Evolutionary conservation across 1,140 invertebrate species (phyloP).

Genomic region (Drosophila mayri): DNA sequence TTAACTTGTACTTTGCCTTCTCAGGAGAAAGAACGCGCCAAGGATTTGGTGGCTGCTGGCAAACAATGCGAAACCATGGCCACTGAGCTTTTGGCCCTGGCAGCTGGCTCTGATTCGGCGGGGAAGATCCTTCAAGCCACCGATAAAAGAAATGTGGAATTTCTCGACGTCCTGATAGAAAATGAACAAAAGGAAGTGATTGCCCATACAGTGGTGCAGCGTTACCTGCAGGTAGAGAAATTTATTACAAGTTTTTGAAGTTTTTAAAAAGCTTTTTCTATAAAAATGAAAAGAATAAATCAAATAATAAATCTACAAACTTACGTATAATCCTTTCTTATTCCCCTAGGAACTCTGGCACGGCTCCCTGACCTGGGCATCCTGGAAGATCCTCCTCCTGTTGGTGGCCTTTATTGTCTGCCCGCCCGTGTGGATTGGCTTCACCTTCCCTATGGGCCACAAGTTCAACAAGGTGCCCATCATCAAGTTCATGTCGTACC

Average conservation of each 20-base stretch:
- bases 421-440: conserved; percentile 98
- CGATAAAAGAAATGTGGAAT: conserved; percentile 96
- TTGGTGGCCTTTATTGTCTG: conserved; percentile 96
- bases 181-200: conserved; percentile 99
- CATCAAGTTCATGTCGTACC: conserved; percentile 99
- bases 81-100: conserved; percentile 96
- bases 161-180: conserved; percentile 98
- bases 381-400: conserved; percentile 96
- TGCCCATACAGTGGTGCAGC: conserved; percentile 94
- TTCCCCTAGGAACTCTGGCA: conserved; percentile 95
- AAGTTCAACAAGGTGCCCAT: conserved; percentile 98
- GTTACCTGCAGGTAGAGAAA: conserved; percentile 90
- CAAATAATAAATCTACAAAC: not conserved
- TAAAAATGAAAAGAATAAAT: not conserved
- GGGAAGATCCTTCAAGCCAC: conserved; percentile 96
- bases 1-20: not conserved
- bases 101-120: conserved; percentile 96
- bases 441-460: conserved; percentile 97
- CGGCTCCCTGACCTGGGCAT: conserved; percentile 97
- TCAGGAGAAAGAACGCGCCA: conserved; percentile 98
- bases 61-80: conserved; percentile 99
- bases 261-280: not conserved
- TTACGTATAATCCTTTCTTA: not conserved
- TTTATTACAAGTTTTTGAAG: not conserved
- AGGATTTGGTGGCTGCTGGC: conserved; percentile 97